These are phyloP conservation scores for Aphelocoma californica DNA, from an alignment of 2,797 vertebrate genomes.

Conservation along the genomic window DNA sequence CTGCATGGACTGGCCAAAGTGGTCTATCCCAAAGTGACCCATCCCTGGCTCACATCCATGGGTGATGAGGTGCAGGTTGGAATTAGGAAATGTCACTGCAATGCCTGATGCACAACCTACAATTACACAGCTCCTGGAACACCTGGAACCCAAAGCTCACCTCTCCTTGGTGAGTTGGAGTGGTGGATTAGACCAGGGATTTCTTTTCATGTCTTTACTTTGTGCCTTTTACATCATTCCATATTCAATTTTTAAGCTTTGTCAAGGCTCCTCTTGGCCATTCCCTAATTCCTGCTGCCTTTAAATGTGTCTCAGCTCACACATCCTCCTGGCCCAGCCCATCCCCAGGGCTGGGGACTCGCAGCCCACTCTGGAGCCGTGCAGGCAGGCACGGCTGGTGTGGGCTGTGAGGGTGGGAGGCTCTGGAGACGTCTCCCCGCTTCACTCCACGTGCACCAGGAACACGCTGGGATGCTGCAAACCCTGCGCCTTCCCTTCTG, in stretches of 20 bases:
- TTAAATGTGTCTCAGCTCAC: rapidly evolving
- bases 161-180: background rate
- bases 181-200: rapidly evolving
- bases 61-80: background rate
- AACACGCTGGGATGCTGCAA: background rate
- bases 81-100: background rate
- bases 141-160: background rate
- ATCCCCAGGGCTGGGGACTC: background rate
- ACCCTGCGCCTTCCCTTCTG: background rate
- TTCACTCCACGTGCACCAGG: background rate
- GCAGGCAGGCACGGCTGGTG: background rate
- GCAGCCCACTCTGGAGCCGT: rapidly evolving
- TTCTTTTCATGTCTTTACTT: background rate
- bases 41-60: rapidly evolving
- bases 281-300: background rate
- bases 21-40: background rate
- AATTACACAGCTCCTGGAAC: background rate
- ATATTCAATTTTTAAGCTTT: background rate
- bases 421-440: background rate
- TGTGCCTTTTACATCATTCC: background rate
- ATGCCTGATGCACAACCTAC: background rate
- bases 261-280: background rate
- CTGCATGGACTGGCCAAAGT: rapidly evolving
- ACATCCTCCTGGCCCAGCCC: background rate
- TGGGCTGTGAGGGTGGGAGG: background rate